Evolutionary conservation across 2,888 invertebrate species (phyloP).

Genomic region (Charanyca ferruginea): DNA sequence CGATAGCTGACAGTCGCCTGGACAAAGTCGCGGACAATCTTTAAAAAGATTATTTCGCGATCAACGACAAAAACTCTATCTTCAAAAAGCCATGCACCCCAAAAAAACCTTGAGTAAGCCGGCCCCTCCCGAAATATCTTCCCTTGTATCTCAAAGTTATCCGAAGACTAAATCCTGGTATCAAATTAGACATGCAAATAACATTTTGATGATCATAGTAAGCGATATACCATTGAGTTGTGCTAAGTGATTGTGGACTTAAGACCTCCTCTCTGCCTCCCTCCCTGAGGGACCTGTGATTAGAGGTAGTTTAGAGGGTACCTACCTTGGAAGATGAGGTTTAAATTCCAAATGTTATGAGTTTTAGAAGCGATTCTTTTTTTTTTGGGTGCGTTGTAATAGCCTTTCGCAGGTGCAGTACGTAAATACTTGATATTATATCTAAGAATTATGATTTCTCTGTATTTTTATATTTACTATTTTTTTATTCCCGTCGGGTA

Average conservation of each 20-base stretch:
- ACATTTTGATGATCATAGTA: conserved; percentile 78
- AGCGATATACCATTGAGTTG: conserved; percentile 75
- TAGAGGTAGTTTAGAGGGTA: conserved; percentile 34
- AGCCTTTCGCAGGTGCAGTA: background rate
- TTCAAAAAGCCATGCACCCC: background rate
- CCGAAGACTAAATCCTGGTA: conserved; percentile 62
- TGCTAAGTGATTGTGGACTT: conserved; percentile 62
- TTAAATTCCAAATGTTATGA: conserved; percentile 2
- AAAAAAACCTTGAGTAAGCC: background rate
- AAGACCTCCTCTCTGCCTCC: conserved; percentile 20
- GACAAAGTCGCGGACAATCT: too few relatives aligned
- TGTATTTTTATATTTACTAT: too few relatives aligned
- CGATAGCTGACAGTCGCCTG: too few relatives aligned
- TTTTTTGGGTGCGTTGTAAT: background rate
- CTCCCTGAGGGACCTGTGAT: conserved; percentile 47
- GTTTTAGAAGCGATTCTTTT: background rate
- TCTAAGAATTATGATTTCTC: too few relatives aligned
- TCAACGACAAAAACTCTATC: background rate
- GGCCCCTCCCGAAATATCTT: background rate
- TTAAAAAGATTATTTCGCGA: too few relatives aligned
- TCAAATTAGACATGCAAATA: conserved; percentile 83
- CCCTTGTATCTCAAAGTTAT: conserved; percentile 40
- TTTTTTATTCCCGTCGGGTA: too few relatives aligned
- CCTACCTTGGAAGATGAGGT: conserved; percentile 14
- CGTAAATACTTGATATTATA: too few relatives aligned